Percentiles rank a stretch among this genome's conserved stretches.
phyloP scores from a whole-genome alignment of 1,140 invertebrate genomes.

The Temnothorax nylanderi region DNA sequence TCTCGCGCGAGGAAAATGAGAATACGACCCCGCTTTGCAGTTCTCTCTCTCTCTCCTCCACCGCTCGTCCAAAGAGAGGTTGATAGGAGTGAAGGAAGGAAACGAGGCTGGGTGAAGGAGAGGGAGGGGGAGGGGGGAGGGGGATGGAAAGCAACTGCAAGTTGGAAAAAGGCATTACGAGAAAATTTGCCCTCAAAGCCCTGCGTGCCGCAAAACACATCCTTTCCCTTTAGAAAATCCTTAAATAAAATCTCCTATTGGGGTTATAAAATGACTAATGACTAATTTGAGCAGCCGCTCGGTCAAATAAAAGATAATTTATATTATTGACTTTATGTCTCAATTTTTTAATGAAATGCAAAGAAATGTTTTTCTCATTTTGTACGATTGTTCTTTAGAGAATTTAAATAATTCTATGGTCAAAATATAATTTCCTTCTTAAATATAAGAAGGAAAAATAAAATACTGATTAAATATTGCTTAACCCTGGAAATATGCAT shows the following conservation, averaged over 20 bases:
- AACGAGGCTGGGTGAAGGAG: not conserved
- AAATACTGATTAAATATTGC: not conserved
- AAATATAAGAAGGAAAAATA: not conserved
- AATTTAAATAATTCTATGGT: not conserved
- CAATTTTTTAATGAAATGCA: not conserved
- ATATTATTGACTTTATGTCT: not conserved
- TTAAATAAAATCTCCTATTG: conserved; percentile 14
- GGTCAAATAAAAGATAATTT: not conserved
- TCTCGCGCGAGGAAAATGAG: conserved; percentile 64
- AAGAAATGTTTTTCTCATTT: not conserved
- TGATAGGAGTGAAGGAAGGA: conserved; percentile 15
- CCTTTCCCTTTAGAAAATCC: not conserved
- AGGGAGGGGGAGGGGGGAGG: too few relatives aligned
- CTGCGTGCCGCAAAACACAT: conserved; percentile 18
- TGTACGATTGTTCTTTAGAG: not conserved
- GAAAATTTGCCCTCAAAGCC: conserved; percentile 32
- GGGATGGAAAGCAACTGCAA: conserved; percentile 10
- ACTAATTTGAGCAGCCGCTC: not conserved
- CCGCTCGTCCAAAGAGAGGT: conserved; percentile 19
- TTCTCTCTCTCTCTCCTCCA: conserved; percentile 11
- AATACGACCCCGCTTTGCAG: conserved; percentile 29
- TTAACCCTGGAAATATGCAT: not conserved
- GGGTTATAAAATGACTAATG: not conserved
- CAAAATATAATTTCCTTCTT: not conserved
- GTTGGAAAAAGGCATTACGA: conserved; percentile 43